Base-by-base conservation (phyloP, 2,797 vertebrate species). In the Thamnophis elegans region DNA sequence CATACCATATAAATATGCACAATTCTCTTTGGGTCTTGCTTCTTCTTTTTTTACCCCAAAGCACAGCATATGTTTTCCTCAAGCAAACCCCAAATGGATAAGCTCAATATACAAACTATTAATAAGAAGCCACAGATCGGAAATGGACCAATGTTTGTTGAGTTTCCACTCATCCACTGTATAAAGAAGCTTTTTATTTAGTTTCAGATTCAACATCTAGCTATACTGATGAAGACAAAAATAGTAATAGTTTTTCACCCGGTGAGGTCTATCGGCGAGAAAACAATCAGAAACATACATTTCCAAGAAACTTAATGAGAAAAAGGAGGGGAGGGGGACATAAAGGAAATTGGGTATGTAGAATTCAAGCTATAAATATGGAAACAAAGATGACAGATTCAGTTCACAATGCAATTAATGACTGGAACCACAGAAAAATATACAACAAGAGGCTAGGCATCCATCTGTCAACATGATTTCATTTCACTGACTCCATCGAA, bases 371-470 rank as follows among this genome's bases (percentile, higher is more conserved):
- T 54, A 4, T 10, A 55, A 82, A 59, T 85, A 14, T 54, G 3
- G 25, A 93, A 93, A 91, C 62, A 90, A 88, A 89, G 25, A 65
- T 56, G 25, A 88, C 25, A 62, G 16, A 68, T 90, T 85, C 42
- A 88, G 22, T 56, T 90, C 42, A 22, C n/a, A 73, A 65, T 51
- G 85, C 47, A 89, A 87, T 93, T 78, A 58, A 82, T 42, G 16
- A 36, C 55, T 78, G 42, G n/a, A 10, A 86, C 36, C 53, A 73
- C 22, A 53, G 47, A 59, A 51, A 51, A 55, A 16, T 11, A 47
- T 68, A 60, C 25, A 62, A 18, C 10, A 36, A 88, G 28, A 16
- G 32, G 42, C 78, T 82, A 82, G 78, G 47, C 78, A 47, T 47
- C 73, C 42, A 82, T 82, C 78, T 82, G 78, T 47, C 42, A 4